Conservation (phyloP, 2,888 invertebrate genomes). For the Eilema depressum region DNA sequence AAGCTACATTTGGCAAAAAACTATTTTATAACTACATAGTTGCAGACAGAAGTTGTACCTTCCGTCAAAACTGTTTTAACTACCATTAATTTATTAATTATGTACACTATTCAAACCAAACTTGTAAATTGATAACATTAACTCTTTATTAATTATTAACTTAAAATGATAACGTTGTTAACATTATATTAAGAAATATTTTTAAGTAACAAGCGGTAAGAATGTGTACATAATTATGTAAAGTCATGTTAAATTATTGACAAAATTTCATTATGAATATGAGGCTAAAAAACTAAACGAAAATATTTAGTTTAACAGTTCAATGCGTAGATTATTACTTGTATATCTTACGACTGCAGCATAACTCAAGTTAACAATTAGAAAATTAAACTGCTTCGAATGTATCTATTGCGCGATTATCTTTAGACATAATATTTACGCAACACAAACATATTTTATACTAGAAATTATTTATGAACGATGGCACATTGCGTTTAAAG, state of each 20-base stretch:
- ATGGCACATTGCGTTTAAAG: neutral
- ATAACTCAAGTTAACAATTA: neutral
- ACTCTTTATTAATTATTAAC: neutral
- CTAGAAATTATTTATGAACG: neutral
- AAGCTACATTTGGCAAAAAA: neutral
- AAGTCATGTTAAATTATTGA: constrained; percentile 1
- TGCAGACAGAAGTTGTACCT: constrained; percentile 13
- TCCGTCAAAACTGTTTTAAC: constrained; percentile 36
- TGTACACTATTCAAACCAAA: constrained; percentile 27
- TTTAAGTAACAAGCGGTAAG: neutral
- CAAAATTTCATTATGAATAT: neutral
- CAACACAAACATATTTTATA: too few relatives aligned
- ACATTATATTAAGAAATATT: neutral
- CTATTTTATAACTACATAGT: neutral
- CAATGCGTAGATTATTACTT: neutral
- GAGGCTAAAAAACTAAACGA: neutral
- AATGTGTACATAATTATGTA: constrained; percentile 1
- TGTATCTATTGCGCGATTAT: too few relatives aligned
- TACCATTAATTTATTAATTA: constrained; percentile 26
- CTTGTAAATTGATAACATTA: neutral
- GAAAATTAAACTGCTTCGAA: too few relatives aligned
- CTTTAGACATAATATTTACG: too few relatives aligned
- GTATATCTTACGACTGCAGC: neutral
- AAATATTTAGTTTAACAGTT: neutral
- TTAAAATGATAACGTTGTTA: too few relatives aligned